Base-by-base conservation (phyloP, 1,140 invertebrate species). In the Drosophila ogumai region DNA sequence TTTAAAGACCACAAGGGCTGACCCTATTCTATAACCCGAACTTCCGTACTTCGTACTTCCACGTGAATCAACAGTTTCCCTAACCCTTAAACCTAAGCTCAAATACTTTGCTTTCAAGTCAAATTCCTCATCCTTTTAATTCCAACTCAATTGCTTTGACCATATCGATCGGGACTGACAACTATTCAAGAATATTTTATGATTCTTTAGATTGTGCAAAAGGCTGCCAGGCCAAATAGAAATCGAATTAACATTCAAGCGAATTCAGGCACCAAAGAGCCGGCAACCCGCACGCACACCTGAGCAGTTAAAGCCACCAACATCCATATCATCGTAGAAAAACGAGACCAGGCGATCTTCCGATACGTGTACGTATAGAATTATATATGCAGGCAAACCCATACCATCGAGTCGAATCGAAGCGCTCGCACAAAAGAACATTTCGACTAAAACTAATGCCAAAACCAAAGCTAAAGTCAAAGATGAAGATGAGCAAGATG, bases 231-330 rank as follows among this genome's bases (percentile, higher is more conserved):
- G 40, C 75, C 74, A 61, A 77, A 77, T 77, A 57, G n/a, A 58
- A 79, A 76, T 52, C 49, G 28, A 90, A 90, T 84, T 90, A 90
- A 88, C 68, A 84, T 80, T 82, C 84, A 60, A 41, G 28, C 49
- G 63, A 71, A 64, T 74, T 59, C 34, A 17, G 68, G 15, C 41
- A 71, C 59, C 68, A 67, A 79, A 67, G 54, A 63, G 40, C 76
- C 79, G 80, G 76, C 72, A 58, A 68, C 71, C 82, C 56, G 57
- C 57, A 38, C 47, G 43, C 46, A 36, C 41, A 54, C 9, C n/a
- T 9, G 31, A 8, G 50, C 32, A 36, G 10, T 34, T 36, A 73
- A 47, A 49, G 25, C 46, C 32, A 46, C 25, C 52, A 66, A 56
- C 66, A 54, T 32, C 47, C 57, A 78, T 71, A 77, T 74, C 47